Evolutionary conservation across 23 tunicate species (phyloP).

Genomic region (Trididemnum nubilum): DNA sequence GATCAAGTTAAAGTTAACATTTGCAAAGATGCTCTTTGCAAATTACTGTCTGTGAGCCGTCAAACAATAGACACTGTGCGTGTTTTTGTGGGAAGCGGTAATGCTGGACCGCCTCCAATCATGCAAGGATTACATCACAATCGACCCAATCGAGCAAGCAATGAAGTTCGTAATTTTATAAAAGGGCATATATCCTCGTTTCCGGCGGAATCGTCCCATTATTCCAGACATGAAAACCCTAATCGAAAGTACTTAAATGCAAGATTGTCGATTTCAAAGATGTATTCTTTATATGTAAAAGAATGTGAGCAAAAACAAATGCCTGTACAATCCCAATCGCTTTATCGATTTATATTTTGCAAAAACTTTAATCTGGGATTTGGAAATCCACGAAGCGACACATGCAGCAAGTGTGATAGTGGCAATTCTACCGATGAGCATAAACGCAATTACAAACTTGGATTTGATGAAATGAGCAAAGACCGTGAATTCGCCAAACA

Average conservation of each 20-base stretch:
- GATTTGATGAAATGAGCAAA: background rate
- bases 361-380: background rate
- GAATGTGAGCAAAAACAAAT: background rate
- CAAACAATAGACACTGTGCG: background rate
- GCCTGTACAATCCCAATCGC: background rate
- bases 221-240: background rate
- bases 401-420: background rate
- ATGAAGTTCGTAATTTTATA: background rate
- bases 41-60: background rate
- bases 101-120: background rate
- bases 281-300: background rate
- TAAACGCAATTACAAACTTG: background rate
- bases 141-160: background rate
- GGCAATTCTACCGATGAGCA: background rate
- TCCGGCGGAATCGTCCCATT: background rate
- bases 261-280: background rate
- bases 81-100: background rate
- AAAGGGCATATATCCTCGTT: background rate
- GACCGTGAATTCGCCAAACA: background rate
- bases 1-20: no score
- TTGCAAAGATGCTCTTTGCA: background rate
- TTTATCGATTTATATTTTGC: background rate
- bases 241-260: background rate
- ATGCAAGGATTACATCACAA: background rate
- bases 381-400: background rate